Base-by-base conservation (phyloP, 1,140 invertebrate genomes). In the Antheraea mylitta region DNA sequence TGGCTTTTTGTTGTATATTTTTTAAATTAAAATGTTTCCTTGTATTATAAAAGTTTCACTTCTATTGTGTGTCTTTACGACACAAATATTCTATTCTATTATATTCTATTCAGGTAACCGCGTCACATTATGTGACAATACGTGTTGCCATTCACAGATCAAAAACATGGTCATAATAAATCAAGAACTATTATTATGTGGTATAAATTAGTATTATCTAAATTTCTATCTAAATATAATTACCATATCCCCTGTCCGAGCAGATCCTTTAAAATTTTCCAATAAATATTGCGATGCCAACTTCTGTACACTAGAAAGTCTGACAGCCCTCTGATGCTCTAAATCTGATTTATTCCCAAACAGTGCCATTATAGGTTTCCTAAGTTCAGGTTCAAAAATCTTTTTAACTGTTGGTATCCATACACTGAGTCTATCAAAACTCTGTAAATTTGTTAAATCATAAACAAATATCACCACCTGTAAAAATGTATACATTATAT, bases 331-430 rank as follows among this genome's bases (percentile, higher is more conserved):
- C 81, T 97, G 96, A 85, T 98, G 97, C 85, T 98, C 97, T 79
- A 98, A 93, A 90, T 98, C 97, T 88, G 96, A 95, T 94, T 98
- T 98, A 86, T 98, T 98, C 7, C 97, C 97, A 67, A 98, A 93
- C 45, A 98, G 82, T 19, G 96, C 96, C 80, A 97, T 93, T 67
- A 95, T 83, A 1, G 96, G 96, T 69, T 91, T 92, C 70, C 94
- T 94, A 22, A 92, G 85, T 67, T 95, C 92, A 16, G 80, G 67
- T 68, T 92, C 83, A 8, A 93, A 92, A 0, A 95, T 93, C 58
- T 94, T 93, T 71, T 94, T 94, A 7, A 97, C 94, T 65, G 91
- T 93, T 30, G 90, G 83, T 69, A 97, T 91, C 98, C 98, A 98
- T 16, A 95, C 93, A 18, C 94, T 92, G 7, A 98, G 82, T 73